Percentiles rank a stretch among this genome's conserved stretches.
Conservation (phyloP, 2,888 invertebrate species). For the Lithosia quadra region DNA sequence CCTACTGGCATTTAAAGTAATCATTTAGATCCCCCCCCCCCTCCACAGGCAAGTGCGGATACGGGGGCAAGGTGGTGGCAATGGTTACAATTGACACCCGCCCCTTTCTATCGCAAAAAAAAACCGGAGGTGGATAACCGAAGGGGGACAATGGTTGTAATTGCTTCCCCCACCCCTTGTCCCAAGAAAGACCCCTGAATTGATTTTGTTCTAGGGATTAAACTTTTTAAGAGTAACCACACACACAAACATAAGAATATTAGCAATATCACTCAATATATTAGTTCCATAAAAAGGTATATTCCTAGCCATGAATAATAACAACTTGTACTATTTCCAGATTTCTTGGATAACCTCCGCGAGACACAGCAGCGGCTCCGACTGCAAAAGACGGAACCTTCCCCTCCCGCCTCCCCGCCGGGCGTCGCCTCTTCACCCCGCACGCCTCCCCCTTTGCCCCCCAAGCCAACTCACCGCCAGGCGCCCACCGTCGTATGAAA, state of each 20-base stretch:
- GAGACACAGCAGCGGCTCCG: slow-evolving; percentile 75
- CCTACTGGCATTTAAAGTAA: background rate
- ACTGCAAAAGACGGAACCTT: slow-evolving; percentile 42
- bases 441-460: slow-evolving; percentile 76
- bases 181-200: too few relatives aligned
- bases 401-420: slow-evolving; percentile 64
- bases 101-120: too few relatives aligned
- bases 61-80: too few relatives aligned
- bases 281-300: too few relatives aligned
- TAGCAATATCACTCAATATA: too few relatives aligned
- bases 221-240: too few relatives aligned
- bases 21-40: background rate
- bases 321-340: slow-evolving; percentile 49
- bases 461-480: slow-evolving; percentile 67
- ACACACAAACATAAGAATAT: too few relatives aligned
- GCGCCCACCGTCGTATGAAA: slow-evolving; percentile 71
- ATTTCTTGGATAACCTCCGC: slow-evolving; percentile 79
- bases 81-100: too few relatives aligned
- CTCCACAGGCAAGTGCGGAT: background rate
- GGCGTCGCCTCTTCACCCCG: slow-evolving; percentile 69
- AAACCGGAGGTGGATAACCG: too few relatives aligned
- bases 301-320: background rate
- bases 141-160: too few relatives aligned
- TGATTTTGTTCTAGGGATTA: too few relatives aligned
- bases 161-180: too few relatives aligned